Base-by-base conservation (phyloP, 2,113 vertebrate genomes). In the Kryptolebias marmoratus region DNA sequence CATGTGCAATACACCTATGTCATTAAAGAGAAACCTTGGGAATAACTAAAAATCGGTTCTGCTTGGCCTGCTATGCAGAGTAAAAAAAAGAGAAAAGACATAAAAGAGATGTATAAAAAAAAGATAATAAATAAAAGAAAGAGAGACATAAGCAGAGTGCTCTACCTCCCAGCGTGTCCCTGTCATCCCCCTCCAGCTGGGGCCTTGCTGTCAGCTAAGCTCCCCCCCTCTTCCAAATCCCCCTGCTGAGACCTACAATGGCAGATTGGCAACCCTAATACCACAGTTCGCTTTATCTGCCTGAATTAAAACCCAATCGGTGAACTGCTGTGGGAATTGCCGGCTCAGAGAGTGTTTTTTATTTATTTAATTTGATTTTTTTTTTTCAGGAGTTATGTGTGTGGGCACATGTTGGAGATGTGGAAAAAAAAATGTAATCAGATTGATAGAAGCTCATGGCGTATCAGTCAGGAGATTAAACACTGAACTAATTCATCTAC, bases 211-310 rank as follows among this genome's bases (percentile, higher is more conserved):
- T 88, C 83, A 85, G 86, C 77, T 71, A 78, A 79, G 77, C 82
- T 63, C 61, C 44, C 44, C 64, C 79, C 18, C 56, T 36, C n/a
- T 13, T 15, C n/a, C 16, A 10, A 32, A 6, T 22, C 63, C 82
- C 71, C 85, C 77, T 64, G 57, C 84, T 68, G 83, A 85, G 82
- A 70, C 72, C 75, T 50, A 88, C 85, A 83, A 86, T 84, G 73
- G 81, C 87, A 88, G 87, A 92, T 84, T 90, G 90, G 81, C 89
- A 90, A 64, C 89, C 64, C 31, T 87, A 90, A 91, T 89, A 80
- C 81, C 67, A 22, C 85, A 66, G 82, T 79, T 77, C 65, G 16
- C 86, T 86, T 87, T 84, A 87, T 87, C 86, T 85, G 75, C 68
- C 50, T 64, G 81, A 88, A 89, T 87, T 89, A 84, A 90, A 90